phyloP scores from a whole-genome alignment of 2,888 invertebrate genomes.

The Cantharis nigra region DNA sequence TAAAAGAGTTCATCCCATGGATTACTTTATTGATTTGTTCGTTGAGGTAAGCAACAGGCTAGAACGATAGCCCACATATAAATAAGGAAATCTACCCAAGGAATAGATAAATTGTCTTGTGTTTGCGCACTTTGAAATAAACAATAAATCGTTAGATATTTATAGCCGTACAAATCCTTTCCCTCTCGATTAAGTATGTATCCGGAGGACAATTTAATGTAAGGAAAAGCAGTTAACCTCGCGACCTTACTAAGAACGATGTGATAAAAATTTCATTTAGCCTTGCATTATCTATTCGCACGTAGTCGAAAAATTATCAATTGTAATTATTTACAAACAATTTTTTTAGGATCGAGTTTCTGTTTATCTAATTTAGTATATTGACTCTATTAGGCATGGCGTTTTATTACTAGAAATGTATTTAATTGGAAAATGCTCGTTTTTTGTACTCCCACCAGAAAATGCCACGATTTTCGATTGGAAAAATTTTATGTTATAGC shows the following conservation, averaged over 20 bases:
- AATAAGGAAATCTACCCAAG: background rate
- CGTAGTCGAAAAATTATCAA: background rate
- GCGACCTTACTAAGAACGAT: background rate
- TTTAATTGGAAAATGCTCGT: background rate
- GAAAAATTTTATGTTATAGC: no score
- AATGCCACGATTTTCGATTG: no score
- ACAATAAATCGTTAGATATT: background rate
- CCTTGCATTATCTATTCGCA: background rate
- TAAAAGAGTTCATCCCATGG: constrained; percentile 21
- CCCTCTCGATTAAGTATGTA: background rate
- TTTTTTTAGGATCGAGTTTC: background rate
- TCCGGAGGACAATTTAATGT: background rate
- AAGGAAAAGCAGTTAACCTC: background rate
- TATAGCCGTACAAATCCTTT: background rate
- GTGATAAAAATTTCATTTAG: background rate
- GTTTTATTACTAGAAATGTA: background rate
- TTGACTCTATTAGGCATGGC: background rate
- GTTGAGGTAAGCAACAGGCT: constrained; percentile 4
- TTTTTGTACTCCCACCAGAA: background rate
- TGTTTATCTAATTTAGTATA: background rate
- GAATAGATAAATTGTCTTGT: background rate
- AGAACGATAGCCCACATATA: background rate
- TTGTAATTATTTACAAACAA: background rate
- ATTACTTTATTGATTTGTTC: constrained; percentile 31
- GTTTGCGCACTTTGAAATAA: background rate